Evolutionary conservation across 2,797 vertebrate species (phyloP).

Genomic region (Threskiornis aethiopicus): DNA sequence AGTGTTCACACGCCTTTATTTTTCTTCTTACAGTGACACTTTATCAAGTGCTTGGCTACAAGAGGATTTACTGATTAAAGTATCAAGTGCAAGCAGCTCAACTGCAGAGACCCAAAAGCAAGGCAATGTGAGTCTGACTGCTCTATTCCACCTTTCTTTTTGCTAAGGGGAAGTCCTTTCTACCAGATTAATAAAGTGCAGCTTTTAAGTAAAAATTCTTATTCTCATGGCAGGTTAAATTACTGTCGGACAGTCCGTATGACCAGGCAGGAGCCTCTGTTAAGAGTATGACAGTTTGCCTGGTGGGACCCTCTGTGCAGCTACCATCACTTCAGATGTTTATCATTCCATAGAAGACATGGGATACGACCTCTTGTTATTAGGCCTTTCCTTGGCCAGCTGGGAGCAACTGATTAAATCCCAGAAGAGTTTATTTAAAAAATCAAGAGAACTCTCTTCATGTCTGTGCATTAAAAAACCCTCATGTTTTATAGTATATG

Average conservation of each 20-base stretch:
- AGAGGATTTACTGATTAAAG: neutral
- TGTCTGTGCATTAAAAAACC: neutral
- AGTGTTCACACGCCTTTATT: neutral
- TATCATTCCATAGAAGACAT: neutral
- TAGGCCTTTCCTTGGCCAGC: neutral
- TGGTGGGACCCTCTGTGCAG: neutral
- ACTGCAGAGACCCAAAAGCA: neutral
- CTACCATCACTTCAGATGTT: neutral
- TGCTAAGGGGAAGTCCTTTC: neutral
- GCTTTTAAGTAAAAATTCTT: neutral
- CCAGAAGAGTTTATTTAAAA: neutral
- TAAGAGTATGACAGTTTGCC: neutral
- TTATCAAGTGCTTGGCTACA: neutral
- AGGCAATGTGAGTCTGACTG: fast-evolving
- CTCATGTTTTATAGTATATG: neutral
- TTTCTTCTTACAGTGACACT: neutral
- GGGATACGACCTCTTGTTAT: neutral
- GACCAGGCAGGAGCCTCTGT: neutral
- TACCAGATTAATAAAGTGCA: neutral
- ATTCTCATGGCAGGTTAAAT: neutral
- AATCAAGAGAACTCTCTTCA: neutral
- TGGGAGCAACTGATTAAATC: neutral
- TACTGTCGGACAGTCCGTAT: neutral
- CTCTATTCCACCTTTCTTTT: neutral
- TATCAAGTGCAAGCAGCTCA: neutral